Base-by-base conservation (phyloP, 2,113 vertebrate species). In the Sclerurus mexicanus region DNA sequence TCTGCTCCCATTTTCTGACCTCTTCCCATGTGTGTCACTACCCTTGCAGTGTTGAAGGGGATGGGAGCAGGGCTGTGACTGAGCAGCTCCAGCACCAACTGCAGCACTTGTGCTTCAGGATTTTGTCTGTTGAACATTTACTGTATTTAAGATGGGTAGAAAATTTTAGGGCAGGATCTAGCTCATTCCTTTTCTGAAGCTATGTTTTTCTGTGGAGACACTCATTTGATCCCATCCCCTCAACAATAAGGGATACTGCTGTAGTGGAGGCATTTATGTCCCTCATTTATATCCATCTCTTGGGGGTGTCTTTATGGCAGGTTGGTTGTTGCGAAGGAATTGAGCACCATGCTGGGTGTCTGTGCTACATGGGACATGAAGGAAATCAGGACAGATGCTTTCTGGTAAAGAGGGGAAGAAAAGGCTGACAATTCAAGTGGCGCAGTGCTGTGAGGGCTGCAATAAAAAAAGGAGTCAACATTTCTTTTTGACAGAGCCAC, bases 361-460 rank as follows among this genome's bases (percentile, higher is more conserved):
- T 95, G 80, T 82, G 69, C 74, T 76, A 35, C 62, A 17, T 2
- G 5, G 50, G 52, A 58, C 35, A 30, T 33, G 35, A 74, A 90
- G 62, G 50, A 72, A 91, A 91, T 72, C n/a, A 47, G 62, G 80
- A 74, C 79, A 80, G 79, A 84, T 73, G 62, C 46, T 83, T 94
- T 85, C 62, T 83, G 71, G 72, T 35, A 69, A 72, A 87, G 52
- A 56, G n/a, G 62, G 37, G 73, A 85, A 87, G 56, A 72, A 75
- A 85, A 93, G n/a, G 35, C 52, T 87, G 73, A 60, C 69, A 73
- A 72, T 60, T 85, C 89, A 46, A 7, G 28, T 17, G 49, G 46
- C 31, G 27, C 11, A 37, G 50, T 18, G 24, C 73, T 90, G 50
- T 46, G 35, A 84, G 66, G 60, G n/a, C 53, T 69, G 69, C 56